Conservation (phyloP, 2,888 invertebrate genomes). For the Norana najaformis region DNA sequence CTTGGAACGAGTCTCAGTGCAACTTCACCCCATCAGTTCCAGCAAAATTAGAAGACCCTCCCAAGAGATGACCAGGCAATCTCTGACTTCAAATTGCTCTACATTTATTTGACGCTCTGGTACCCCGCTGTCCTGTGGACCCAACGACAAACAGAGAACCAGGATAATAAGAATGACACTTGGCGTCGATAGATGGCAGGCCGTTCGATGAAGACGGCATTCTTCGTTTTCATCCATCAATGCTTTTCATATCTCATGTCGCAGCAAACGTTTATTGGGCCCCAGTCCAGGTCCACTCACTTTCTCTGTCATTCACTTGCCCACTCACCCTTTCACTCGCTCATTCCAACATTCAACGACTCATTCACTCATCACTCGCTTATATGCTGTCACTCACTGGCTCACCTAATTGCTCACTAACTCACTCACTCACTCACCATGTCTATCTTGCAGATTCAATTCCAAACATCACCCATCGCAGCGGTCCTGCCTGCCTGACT, state of each 20-base stretch:
- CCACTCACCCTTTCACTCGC: no score
- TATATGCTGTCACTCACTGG: no score
- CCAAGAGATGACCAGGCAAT: not conserved
- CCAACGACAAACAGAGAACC: not conserved
- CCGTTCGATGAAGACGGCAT: not conserved
- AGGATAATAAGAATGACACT: conserved; percentile 10
- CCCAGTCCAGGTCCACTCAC: not conserved
- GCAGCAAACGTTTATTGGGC: not conserved
- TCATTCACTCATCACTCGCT: no score
- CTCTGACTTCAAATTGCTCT: not conserved
- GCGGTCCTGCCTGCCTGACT: no score
- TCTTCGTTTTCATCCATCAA: not conserved
- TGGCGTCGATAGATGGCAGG: not conserved
- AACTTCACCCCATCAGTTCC: not conserved
- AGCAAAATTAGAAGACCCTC: not conserved
- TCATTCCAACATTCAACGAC: no score
- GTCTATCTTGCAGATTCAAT: not conserved
- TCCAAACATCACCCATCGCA: no score
- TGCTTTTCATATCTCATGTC: conserved; percentile 5
- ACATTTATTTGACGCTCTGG: conserved; percentile 19
- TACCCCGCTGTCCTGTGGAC: conserved; percentile 10
- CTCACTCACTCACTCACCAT: not conserved
- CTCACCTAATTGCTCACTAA: not conserved
- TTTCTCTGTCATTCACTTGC: not conserved
- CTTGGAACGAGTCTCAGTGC: not conserved